phyloP scores from a whole-genome alignment of 1,140 invertebrate species.

The Sitobion miscanthi region DNA sequence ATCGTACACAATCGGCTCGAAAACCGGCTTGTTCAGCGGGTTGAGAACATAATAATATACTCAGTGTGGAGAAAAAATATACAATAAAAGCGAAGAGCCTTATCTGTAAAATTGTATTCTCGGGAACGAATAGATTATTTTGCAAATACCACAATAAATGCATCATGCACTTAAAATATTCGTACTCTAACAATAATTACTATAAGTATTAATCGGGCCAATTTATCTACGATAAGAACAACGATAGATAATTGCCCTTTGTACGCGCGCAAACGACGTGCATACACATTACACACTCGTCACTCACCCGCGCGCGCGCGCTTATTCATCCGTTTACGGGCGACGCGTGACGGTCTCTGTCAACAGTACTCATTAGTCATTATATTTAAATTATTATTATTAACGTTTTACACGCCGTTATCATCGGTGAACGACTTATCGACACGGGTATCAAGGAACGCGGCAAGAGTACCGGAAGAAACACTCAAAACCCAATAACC shows the following conservation, averaged over 20 bases:
- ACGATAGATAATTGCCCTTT: constrained; percentile 21
- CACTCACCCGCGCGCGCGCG: background rate
- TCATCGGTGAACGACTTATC: background rate
- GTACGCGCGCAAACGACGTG: background rate
- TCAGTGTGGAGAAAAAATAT: background rate
- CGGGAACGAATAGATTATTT: constrained; percentile 2
- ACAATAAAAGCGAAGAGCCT: background rate
- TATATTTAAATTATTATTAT: background rate
- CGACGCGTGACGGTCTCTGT: no score
- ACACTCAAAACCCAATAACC: no score
- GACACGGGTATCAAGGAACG: background rate
- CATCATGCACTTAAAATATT: background rate
- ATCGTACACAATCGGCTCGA: constrained; percentile 7
- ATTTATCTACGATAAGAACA: background rate
- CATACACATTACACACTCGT: background rate
- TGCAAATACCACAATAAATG: background rate
- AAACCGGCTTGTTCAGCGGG: constrained; percentile 20
- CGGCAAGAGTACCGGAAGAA: background rate
- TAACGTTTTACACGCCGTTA: background rate
- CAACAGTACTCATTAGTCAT: background rate
- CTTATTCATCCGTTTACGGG: background rate
- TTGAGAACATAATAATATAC: background rate
- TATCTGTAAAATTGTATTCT: constrained; percentile 33
- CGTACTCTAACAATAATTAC: background rate
- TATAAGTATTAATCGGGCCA: background rate